Percentiles rank a stretch among this genome's conserved stretches.
These are phyloP conservation scores for Manduca sexta DNA, from an alignment of 1,140 invertebrate species.

Conservation along the genomic window DNA sequence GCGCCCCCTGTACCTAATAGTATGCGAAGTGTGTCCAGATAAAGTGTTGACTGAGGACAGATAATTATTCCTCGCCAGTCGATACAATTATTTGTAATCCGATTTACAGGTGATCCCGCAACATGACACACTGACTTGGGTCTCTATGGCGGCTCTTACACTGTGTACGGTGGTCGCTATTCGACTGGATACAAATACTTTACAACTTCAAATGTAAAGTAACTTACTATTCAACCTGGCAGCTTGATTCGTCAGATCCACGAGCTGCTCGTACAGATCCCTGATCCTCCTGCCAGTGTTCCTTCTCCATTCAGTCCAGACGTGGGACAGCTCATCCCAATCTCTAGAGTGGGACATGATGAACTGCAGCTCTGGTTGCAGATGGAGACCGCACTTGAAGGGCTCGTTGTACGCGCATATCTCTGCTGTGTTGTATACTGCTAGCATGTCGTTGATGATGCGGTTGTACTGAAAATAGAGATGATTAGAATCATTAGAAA, in stretches of 20 bases:
- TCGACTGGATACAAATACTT: too few species aligned
- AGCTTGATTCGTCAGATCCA: conserved; percentile 90
- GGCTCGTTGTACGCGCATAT: conserved; percentile 89
- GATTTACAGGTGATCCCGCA: too few species aligned
- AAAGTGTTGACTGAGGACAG: too few species aligned
- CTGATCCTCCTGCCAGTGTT: conserved; percentile 85
- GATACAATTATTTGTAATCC: too few species aligned
- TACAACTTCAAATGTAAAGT: neutral
- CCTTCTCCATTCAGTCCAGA: conserved; percentile 92
- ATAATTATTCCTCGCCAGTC: too few species aligned
- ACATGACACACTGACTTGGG: too few species aligned
- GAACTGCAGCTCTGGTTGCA: conserved; percentile 84
- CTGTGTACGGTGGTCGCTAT: too few species aligned
- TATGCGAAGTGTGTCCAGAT: too few species aligned
- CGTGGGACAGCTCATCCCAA: conserved; percentile 88
- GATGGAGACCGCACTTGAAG: conserved; percentile 83
- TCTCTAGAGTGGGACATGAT: conserved; percentile 83
- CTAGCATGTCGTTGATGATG: conserved; percentile 90
- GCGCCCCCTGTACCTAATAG: too few species aligned
- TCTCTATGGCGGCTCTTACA: too few species aligned
- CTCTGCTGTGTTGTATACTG: conserved; percentile 89
- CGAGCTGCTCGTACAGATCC: conserved; percentile 87
- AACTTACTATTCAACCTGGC: conserved; percentile 88
- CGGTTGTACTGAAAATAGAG: conserved; percentile 84
- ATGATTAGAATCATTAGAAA: too few species aligned